Evolutionary conservation across 1,140 invertebrate species (phyloP).

Genomic region (Dendroctonus ponderosae): DNA sequence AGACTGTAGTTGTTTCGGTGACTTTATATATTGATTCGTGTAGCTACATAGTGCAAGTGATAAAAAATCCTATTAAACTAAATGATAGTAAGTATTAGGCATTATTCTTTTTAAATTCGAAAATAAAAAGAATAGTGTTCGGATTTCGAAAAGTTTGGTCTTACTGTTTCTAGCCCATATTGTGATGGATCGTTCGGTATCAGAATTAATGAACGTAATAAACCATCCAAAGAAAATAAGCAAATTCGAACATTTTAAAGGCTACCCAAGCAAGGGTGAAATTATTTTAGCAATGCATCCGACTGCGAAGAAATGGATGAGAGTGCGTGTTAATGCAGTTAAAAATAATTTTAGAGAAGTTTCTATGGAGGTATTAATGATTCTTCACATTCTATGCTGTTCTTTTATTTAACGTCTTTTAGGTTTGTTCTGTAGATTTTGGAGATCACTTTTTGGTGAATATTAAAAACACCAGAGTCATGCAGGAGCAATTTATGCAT

Average conservation of each 20-base stretch:
- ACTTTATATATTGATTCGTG: constrained; percentile 34
- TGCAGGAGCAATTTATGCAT: constrained; percentile 32
- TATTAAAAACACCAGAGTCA: constrained; percentile 26
- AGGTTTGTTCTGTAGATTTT: constrained; percentile 36
- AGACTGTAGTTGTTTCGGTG: constrained; percentile 28
- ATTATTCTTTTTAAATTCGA: background rate
- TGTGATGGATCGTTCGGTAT: constrained; percentile 31
- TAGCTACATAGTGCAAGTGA: constrained; percentile 36
- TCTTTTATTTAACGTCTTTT: background rate
- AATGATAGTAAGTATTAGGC: constrained; percentile 11
- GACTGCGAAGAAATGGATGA: constrained; percentile 23
- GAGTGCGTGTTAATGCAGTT: constrained; percentile 26
- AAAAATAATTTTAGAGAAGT: constrained; percentile 1
- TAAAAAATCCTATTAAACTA: constrained; percentile 24
- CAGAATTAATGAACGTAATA: constrained; percentile 29
- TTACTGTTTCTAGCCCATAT: constrained; percentile 16
- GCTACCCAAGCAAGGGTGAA: constrained; percentile 38
- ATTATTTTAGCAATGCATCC: constrained; percentile 36
- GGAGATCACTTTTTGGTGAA: constrained; percentile 22
- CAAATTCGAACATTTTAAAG: constrained; percentile 37
- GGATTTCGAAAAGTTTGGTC: background rate
- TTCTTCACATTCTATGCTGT: background rate
- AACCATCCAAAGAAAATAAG: constrained; percentile 28
- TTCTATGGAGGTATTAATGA: background rate
- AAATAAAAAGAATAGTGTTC: background rate